A percentile compares a stretch with the other conserved stretches of the same genome.
Evolutionary conservation across 2,113 vertebrate genomes (phyloP).

Genomic region (Notiomystis cincta): DNA sequence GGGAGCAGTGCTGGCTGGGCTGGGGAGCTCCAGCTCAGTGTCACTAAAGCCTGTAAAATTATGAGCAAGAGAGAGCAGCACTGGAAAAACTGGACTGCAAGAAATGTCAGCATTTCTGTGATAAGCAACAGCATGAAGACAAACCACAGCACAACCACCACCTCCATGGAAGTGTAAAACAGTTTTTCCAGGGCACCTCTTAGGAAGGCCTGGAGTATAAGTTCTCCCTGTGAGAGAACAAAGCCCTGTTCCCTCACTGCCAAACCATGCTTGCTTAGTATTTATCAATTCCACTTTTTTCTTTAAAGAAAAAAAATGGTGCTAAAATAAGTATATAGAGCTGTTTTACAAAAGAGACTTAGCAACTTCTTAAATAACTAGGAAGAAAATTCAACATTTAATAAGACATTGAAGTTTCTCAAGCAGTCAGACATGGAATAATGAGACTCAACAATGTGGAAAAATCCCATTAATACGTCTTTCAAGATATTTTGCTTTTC

Average conservation of each 20-base stretch:
- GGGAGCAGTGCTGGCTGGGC: neutral
- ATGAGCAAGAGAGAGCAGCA: neutral
- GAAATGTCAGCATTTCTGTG: neutral
- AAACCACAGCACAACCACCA: neutral
- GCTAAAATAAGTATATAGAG: neutral
- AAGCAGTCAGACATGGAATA: slow-evolving; percentile 39
- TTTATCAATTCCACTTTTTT: neutral
- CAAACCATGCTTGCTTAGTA: neutral
- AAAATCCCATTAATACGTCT: neutral
- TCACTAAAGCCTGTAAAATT: neutral
- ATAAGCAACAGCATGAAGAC: neutral
- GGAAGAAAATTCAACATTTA: slow-evolving; percentile 43
- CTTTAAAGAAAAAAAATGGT: neutral
- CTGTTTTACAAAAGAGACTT: neutral
- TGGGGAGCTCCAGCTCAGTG: neutral
- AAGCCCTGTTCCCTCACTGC: neutral
- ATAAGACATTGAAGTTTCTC: slow-evolving; percentile 53
- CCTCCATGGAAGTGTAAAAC: neutral
- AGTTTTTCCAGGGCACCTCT: neutral
- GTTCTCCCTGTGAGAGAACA: neutral
- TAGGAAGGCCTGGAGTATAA: neutral
- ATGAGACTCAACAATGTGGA: slow-evolving; percentile 16
- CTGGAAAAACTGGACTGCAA: neutral
- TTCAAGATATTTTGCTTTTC: slow-evolving; percentile 2
- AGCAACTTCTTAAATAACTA: slow-evolving; percentile 43